Evolutionary conservation across 1,140 invertebrate species (phyloP), one percentile per base, ranked within the genome.

Genomic region (Micrasema longulum): DNA sequence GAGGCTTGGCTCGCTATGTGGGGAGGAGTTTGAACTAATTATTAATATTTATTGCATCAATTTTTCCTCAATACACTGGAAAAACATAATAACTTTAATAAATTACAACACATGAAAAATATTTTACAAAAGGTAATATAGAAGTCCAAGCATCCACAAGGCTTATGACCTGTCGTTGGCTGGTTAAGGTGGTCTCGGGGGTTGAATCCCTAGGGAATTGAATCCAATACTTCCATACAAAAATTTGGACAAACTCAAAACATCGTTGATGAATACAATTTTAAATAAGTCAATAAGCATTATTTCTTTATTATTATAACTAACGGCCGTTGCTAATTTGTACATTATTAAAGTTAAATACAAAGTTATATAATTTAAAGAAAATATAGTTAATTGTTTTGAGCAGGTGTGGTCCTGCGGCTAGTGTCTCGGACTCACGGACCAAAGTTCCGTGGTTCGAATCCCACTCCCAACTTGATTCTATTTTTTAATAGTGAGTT

Each of bases 1-100:
- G 26, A 53, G 50, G 50, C 50, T 26, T 31, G 18, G 22, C 50
- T 53, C 12, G 12, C 50, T 22, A 1, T 53, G n/a, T 53, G 22
- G 50, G 50, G 50, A 53, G 50, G 50, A 53, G 50, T 31, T 22
- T 11, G 2, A 53, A 53, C 18, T 36, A 57, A 57, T 57, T 57
- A 57, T 57, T 57, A 57, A 57, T 36, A 57, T 57, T 57, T 57
- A 57, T 57, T 57, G 31, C 53, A 36, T 57, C 53, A 31, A 57
- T 57, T 38, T 57, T 57, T 38, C 23, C 31, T 16, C 2, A 14
- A 31, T 14, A 16, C 53, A 31, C 4, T 9, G 14, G 53, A 31
- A 35, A 35, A 57, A 1, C 31, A n/a, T 1, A 36, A n/a, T 57
- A 57, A 57, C 53, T 57, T 45, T 6, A 45, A 41, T 11, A 41